A percentile compares a stretch with the other conserved stretches of the same genome.
These are phyloP conservation scores for Pristionchus arcanus DNA, from an alignment of 2,888 invertebrate species.

Conservation along the genomic window DNA sequence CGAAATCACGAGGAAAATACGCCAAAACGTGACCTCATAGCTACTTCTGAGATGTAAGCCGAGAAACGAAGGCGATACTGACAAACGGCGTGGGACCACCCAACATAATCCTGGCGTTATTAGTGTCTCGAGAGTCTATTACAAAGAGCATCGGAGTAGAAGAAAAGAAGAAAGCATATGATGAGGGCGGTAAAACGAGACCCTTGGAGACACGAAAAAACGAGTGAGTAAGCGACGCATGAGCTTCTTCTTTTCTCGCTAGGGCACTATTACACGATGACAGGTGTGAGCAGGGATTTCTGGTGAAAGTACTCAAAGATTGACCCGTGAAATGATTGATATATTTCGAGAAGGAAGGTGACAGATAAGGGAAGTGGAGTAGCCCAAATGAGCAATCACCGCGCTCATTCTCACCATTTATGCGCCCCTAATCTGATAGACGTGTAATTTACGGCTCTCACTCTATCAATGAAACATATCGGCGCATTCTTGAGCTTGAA, in stretches of 20 bases:
- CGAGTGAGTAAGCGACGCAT: neutral
- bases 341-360: neutral
- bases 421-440: neutral
- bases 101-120: slow-evolving; percentile 43
- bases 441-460: slow-evolving; percentile 19
- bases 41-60: neutral
- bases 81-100: neutral
- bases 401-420: neutral
- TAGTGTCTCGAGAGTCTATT: slow-evolving; percentile 35
- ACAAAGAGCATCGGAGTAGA: slow-evolving; percentile 28
- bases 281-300: slow-evolving; percentile 1
- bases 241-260: slow-evolving; percentile 11
- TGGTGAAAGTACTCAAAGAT: neutral
- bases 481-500: slow-evolving; percentile 12
- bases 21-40: neutral
- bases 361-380: slow-evolving; percentile 33
- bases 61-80: neutral
- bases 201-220: slow-evolving; percentile 32
- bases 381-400: neutral
- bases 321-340: neutral
- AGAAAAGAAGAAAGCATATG: neutral
- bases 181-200: neutral
- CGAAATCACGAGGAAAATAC: neutral
- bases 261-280: slow-evolving; percentile 43
- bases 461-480: slow-evolving; percentile 25